Evolutionary conservation across 2,797 vertebrate genomes (phyloP), one percentile per base, ranked within the genome.

Genomic region (Gorsachius magnificus): DNA sequence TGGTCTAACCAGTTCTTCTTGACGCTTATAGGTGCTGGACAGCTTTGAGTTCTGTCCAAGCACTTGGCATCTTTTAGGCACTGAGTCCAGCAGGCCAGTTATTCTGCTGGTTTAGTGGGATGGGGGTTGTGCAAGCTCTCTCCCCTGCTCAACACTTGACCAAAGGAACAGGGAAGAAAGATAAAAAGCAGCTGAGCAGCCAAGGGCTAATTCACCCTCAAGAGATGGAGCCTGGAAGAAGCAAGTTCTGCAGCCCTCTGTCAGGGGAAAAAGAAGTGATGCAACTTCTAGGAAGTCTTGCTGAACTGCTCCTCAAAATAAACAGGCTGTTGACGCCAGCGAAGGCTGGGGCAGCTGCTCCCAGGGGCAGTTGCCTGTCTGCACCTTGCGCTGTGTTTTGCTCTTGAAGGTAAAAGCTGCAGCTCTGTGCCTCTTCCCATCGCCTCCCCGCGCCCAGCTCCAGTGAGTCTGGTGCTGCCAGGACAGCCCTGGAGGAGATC

Each of bases 261-360:
- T 66, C 38, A 29, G 35, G 72, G 70, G 54, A 28, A 26, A 29
- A 46, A 64, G 46, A 46, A 60, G 46, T 96, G 96, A 97, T 96
- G 97, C 94, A 97, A 97, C 90, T 50, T 45, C n/a, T 5, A 17
- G 84, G 56, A 65, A 65, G 78, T 66, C 81, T 95, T 89, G 86
- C 90, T 20, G 36, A 66, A 13, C 57, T 45, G 43, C 77, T 85
- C 36, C 51, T 70, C 38, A 43, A 58, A 77, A 76, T 56, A 96
- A 95, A 83, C 93, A 96, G 81, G 68, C 33, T 3, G 1, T 12
- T 35, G 74, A 31, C 1, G 50, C 91, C 93, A 36, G 53, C 2
- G 6, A 69, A 82, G 74, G 35, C 76, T 38, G 41, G 26, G 68
- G 68, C 75, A 53, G 57, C 50, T 26, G 61, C 76, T 89, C 84